phyloP scores from a whole-genome alignment of 2,797 vertebrate species.

The Rhynchotus rufescens region DNA sequence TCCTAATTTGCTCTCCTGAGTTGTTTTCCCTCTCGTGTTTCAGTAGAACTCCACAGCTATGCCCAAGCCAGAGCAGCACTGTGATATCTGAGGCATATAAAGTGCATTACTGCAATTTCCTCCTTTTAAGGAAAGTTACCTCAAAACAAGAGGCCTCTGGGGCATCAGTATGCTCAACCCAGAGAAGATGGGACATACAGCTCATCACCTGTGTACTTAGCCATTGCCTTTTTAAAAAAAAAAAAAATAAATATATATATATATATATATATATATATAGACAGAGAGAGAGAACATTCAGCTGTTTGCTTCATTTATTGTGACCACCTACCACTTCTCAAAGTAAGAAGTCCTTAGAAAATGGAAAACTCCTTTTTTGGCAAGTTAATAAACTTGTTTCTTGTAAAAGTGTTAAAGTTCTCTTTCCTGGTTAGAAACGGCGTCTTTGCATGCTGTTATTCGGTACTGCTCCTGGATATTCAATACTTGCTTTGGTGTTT shows the following conservation, averaged over 20 bases:
- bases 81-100: not conserved
- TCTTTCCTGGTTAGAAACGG: not conserved
- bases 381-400: not conserved
- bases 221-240: not conserved
- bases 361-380: not conserved
- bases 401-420: not conserved
- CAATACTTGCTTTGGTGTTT: not conserved
- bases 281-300: no score
- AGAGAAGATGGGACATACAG: not conserved
- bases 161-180: not conserved
- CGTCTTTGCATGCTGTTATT: not conserved
- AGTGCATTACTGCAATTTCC: not conserved
- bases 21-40: not conserved
- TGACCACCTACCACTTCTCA: not conserved
- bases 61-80: not conserved
- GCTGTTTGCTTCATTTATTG: not conserved
- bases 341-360: not conserved
- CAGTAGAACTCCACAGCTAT: not conserved
- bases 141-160: not conserved
- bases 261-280: no score
- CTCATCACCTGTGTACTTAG: not conserved
- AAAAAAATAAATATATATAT: no score
- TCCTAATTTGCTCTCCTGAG: not conserved
- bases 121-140: not conserved
- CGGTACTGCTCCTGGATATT: not conserved